These are phyloP conservation scores for Seriola rivoliana DNA, from an alignment of 2,113 vertebrate species.

Conservation along the genomic window DNA sequence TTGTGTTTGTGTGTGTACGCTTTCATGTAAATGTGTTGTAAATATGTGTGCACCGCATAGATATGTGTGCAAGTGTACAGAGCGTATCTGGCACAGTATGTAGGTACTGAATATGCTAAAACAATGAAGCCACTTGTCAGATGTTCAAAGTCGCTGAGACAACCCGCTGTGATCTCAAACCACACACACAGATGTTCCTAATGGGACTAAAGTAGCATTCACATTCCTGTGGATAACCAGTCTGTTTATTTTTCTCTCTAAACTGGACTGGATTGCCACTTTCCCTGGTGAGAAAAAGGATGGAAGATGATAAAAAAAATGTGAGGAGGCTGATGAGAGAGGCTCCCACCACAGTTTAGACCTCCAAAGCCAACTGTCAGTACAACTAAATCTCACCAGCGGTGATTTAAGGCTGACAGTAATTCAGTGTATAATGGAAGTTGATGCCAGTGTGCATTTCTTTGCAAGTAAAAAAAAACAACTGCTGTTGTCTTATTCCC, in stretches of 20 bases:
- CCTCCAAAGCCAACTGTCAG: constrained; percentile 61
- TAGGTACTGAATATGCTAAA: constrained; percentile 67
- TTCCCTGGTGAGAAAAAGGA: constrained; percentile 78
- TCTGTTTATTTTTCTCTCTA: constrained; percentile 81
- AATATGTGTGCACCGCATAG: constrained; percentile 23
- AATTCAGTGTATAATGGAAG: constrained; percentile 68
- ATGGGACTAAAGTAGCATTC: constrained; percentile 81
- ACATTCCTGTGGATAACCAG: constrained; percentile 83
- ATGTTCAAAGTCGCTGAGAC: constrained; percentile 74
- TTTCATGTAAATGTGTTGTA: constrained; percentile 55
- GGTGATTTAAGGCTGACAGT: constrained; percentile 68
- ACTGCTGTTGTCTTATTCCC: constrained; percentile 41
- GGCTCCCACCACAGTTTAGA: constrained; percentile 65
- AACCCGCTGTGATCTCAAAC: constrained; percentile 77
- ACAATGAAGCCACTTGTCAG: constrained; percentile 78
- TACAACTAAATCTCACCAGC: constrained; percentile 43
- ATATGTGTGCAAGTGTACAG: constrained; percentile 39
- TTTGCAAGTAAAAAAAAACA: constrained; percentile 53
- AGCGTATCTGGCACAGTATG: constrained; percentile 59
- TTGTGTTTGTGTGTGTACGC: constrained; percentile 38
- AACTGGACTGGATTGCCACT: constrained; percentile 73
- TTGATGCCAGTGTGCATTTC: constrained; percentile 60
- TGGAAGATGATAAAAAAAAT: constrained; percentile 56
- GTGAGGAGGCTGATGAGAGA: constrained; percentile 53
- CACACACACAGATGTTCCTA: constrained; percentile 83